These are phyloP conservation scores for Dendropsophus ebraccatus DNA, from an alignment of 2,113 vertebrate species.

Conservation along the genomic window DNA sequence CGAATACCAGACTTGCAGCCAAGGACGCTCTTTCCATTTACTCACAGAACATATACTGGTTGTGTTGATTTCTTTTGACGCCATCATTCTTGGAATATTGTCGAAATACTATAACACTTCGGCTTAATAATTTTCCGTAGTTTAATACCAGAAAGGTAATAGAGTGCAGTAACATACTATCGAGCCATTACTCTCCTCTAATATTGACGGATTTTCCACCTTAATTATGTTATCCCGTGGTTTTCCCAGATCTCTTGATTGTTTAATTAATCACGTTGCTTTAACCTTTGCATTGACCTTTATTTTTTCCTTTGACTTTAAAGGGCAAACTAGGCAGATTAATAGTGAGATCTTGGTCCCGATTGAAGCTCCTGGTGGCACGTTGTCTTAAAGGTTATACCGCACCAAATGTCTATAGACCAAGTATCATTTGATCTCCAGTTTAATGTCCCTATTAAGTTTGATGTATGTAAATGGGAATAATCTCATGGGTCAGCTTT, in stretches of 20 bases:
- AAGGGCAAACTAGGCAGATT: neutral
- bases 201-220: neutral
- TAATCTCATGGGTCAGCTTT: too few relatives aligned
- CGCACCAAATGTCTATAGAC: too few relatives aligned
- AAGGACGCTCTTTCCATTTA: too few relatives aligned
- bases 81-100: neutral
- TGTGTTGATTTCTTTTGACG: too few relatives aligned
- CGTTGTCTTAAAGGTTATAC: too few relatives aligned
- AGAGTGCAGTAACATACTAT: neutral
- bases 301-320: neutral
- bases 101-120: neutral
- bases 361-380: neutral
- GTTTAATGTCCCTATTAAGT: too few relatives aligned
- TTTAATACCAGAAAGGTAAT: neutral
- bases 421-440: too few relatives aligned
- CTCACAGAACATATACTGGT: too few relatives aligned
- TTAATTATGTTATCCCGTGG: neutral
- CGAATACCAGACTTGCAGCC: too few relatives aligned
- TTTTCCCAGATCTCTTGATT: neutral
- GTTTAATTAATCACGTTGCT: neutral
- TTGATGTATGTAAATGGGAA: too few relatives aligned
- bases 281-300: conserved; percentile 1
- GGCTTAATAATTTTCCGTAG: neutral
- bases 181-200: neutral
- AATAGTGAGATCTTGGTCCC: neutral